Evolutionary conservation across 2,888 invertebrate genomes (phyloP), one percentile per base, ranked within the genome.

Genomic region (Periphyllus acericola): DNA sequence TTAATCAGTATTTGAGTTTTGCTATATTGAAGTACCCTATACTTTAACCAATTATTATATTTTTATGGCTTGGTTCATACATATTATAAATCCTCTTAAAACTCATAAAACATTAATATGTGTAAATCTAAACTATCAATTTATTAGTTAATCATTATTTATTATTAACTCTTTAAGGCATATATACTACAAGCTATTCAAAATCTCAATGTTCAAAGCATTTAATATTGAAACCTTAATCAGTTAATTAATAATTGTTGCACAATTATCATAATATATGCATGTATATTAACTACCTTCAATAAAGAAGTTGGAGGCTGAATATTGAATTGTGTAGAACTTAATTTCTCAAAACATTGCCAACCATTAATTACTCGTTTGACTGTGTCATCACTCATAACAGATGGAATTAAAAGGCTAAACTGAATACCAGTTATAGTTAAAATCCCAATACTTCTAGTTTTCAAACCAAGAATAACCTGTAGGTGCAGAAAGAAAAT

Each of bases 381-480:
- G 29, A 34, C 32, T 75, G 34, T 46, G 19, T 87, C 66, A 32
- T 87, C 87, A 75, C 46, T 87, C 46, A 75, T 60, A 87, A 81
- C 32, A n/a, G 87, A 74, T 74, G 87, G 87, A 66, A 87, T 87
- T 46, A 87, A 40, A 34, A 87, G 8, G 25, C 34, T 74, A 81
- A 81, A 87, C 19, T 87, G 72, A 66, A 87, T 66, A 81, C 87
- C 87, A 75, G 81, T 87, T 81, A 87, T 81, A 25, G 66, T 46
- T 81, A 87, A 17, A 74, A 46, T 75, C 5, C 87, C 87, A 34
- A 34, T 66, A 75, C 60, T 87, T 74, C 40, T 87, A 32, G 40
- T 32, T 75, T 87, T 87, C 19, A 87, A 66, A 29, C 87, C 87
- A 81, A 87, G 87, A 75, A 87, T 81, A 66, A 87, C 66, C 87